Conservation (phyloP, 2,888 invertebrate species). For the Myopa tessellatipennis region DNA sequence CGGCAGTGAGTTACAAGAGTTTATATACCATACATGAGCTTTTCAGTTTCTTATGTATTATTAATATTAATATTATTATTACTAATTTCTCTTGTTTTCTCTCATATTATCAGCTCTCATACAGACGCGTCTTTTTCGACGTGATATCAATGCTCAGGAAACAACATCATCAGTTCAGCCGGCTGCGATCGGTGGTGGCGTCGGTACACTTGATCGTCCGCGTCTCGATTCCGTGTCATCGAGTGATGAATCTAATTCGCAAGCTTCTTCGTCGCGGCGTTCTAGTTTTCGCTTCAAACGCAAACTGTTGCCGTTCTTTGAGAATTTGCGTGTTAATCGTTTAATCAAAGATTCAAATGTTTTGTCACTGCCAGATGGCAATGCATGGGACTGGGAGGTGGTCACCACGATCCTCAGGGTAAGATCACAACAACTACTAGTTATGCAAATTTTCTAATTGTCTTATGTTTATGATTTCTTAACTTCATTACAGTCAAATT, state of each 20-base stretch:
- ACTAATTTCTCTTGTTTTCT: neutral
- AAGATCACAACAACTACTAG: constrained; percentile 47
- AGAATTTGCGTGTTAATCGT: constrained; percentile 73
- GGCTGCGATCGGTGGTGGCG: neutral
- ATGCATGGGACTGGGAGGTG: constrained; percentile 94
- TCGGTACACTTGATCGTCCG: constrained; percentile 62
- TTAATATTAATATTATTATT: neutral
- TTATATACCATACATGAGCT: neutral
- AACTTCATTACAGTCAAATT: constrained; percentile 62
- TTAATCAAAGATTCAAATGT: constrained; percentile 86
- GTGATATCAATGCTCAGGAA: constrained; percentile 65
- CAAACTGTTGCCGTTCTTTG: constrained; percentile 71
- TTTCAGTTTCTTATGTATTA: neutral
- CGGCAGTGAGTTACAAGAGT: constrained; percentile 56
- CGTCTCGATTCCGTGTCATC: constrained; percentile 69
- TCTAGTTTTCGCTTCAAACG: constrained; percentile 65
- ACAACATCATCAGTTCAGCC: constrained; percentile 43
- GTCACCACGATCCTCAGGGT: constrained; percentile 85
- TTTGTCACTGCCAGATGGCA: constrained; percentile 81
- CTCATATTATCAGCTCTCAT: constrained; percentile 57
- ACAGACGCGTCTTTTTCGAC: constrained; percentile 66
- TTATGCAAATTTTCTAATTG: too few species aligned
- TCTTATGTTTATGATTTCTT: too few species aligned
- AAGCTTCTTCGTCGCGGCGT: constrained; percentile 60
- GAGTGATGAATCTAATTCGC: constrained; percentile 65